These are phyloP conservation scores for Cariama cristata DNA, from an alignment of 2,113 vertebrate genomes.

Conservation along the genomic window DNA sequence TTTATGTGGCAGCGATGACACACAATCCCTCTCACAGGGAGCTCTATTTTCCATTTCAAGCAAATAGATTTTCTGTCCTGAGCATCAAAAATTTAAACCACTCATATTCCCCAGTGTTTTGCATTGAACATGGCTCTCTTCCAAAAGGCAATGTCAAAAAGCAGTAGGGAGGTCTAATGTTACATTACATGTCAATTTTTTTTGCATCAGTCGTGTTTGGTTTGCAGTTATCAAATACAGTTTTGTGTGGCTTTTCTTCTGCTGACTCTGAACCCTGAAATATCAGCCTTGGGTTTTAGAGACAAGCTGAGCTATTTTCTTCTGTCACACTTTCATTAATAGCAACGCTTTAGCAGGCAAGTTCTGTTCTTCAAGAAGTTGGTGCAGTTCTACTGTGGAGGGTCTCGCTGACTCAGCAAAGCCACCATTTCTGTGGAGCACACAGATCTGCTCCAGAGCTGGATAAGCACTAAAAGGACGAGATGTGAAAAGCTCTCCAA, in stretches of 20 bases:
- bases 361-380: neutral
- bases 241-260: neutral
- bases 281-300: neutral
- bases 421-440: neutral
- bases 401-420: neutral
- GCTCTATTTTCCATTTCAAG: conserved; percentile 1
- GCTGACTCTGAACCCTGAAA: neutral
- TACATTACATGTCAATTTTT: neutral
- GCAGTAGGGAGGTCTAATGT: neutral
- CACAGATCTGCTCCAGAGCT: neutral
- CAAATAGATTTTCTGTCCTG: conserved; percentile 19
- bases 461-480: neutral
- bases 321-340: neutral
- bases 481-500: neutral
- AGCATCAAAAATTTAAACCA: conserved; percentile 8
- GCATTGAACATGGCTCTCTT: neutral
- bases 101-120: neutral
- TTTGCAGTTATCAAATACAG: neutral
- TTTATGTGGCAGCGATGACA: neutral
- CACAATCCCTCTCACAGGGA: neutral
- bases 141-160: neutral
- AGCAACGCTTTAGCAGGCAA: neutral
- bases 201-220: neutral
- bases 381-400: neutral
- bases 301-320: neutral